Evolutionary conservation across 2,113 vertebrate species (phyloP).

Genomic region (Saccopteryx bilineata): DNA sequence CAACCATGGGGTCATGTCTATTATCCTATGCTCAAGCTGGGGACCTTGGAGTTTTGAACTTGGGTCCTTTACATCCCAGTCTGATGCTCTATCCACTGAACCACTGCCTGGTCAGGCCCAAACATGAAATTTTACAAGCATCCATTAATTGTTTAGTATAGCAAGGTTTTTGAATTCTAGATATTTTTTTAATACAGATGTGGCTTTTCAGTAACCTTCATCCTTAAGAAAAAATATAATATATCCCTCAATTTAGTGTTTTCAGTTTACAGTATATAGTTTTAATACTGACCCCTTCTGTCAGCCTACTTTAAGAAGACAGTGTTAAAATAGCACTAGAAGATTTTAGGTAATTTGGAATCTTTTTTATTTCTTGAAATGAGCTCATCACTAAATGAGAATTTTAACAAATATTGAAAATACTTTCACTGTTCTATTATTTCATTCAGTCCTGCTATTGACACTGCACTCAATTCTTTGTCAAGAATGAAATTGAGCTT

Average conservation of each 20-base stretch:
- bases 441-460: not conserved
- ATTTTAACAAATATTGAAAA: conserved; percentile 43
- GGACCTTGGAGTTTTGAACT: too few relatives aligned
- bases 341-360: not conserved
- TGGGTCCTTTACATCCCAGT: too few relatives aligned
- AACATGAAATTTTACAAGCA: conserved; percentile 76
- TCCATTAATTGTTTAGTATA: conserved; percentile 70
- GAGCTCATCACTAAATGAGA: not conserved
- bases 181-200: conserved; percentile 47
- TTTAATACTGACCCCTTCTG: conserved; percentile 31
- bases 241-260: not conserved
- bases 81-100: too few relatives aligned
- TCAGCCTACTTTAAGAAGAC: conserved; percentile 8
- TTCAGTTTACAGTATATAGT: not conserved
- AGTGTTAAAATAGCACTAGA: not conserved
- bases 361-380: not conserved
- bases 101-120: not conserved
- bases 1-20: too few relatives aligned
- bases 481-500: not conserved
- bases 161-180: conserved; percentile 49
- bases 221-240: not conserved
- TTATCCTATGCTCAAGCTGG: too few relatives aligned
- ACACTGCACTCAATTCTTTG: not conserved
- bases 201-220: not conserved
- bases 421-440: not conserved